phyloP scores from a whole-genome alignment of 2,797 vertebrate species.

The Megalops cyprinoides region DNA sequence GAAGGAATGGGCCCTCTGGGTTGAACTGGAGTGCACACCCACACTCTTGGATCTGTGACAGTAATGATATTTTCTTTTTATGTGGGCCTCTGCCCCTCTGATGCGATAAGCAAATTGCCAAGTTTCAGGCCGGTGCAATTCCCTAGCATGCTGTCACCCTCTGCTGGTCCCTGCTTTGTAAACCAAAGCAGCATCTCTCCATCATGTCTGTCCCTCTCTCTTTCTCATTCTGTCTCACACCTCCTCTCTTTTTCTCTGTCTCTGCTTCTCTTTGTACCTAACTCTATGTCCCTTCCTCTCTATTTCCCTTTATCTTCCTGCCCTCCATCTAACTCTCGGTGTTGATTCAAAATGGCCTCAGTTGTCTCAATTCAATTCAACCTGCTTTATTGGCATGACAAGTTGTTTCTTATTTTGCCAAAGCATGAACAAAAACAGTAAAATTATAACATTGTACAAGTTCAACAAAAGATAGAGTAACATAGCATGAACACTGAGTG shows the following conservation, averaged over 20 bases:
- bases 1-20: neutral
- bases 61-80: neutral
- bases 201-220: slow-evolving; percentile 53
- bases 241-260: neutral
- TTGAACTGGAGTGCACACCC: neutral
- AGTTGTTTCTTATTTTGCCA: too few species aligned
- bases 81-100: neutral
- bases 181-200: slow-evolving; percentile 58
- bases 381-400: too few species aligned
- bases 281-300: neutral
- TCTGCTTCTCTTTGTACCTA: slow-evolving; percentile 27
- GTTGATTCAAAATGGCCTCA: too few species aligned
- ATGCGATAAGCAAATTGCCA: neutral
- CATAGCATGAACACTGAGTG: too few species aligned
- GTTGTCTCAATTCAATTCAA: too few species aligned
- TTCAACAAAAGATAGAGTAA: too few species aligned
- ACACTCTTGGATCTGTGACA: too few species aligned
- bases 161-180: slow-evolving; percentile 27
- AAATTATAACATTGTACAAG: too few species aligned
- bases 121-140: neutral
- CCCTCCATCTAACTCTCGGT: neutral
- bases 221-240: slow-evolving; percentile 29
- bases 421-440: too few species aligned
- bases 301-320: neutral
- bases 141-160: neutral